Evolutionary conservation across 2,888 invertebrate genomes (phyloP).

Genomic region (Embidobia sp.): DNA sequence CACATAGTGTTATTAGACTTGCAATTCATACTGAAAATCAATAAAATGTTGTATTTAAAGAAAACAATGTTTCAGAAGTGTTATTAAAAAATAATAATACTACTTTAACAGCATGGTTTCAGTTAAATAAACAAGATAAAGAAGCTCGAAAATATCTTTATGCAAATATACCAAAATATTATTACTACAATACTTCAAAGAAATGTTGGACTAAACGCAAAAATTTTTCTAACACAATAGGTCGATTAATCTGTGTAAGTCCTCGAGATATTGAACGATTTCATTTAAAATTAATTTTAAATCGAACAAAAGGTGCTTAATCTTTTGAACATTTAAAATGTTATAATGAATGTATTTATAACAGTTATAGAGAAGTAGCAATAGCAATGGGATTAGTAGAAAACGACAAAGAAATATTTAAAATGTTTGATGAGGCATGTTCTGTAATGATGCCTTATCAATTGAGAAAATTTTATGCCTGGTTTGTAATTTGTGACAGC

Average conservation of each 20-base stretch:
- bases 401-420: no score
- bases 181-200: no score
- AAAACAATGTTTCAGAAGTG: slow-evolving; percentile 8
- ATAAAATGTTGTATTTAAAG: slow-evolving; percentile 29
- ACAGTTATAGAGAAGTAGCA: slow-evolving; percentile 12
- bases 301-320: no score
- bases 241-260: no score
- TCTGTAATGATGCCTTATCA: no score
- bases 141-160: slow-evolving; percentile 15
- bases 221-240: slow-evolving; percentile 21
- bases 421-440: no score
- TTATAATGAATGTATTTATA: slow-evolving; percentile 1
- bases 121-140: slow-evolving; percentile 35
- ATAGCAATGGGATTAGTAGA: no score
- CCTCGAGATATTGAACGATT: slow-evolving; percentile 47
- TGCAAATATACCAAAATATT: no score
- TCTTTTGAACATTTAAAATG: no score
- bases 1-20: slow-evolving; percentile 47
- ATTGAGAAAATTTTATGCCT: slow-evolving; percentile 17
- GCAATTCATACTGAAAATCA: slow-evolving; percentile 58
- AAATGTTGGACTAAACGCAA: background rate
- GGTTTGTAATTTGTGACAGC: slow-evolving; percentile 9
- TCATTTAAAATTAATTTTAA: no score
- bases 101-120: slow-evolving; percentile 57
- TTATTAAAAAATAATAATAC: slow-evolving; percentile 31